Conservation (phyloP, 2,113 vertebrate genomes). For the Calidris pugnax region DNA sequence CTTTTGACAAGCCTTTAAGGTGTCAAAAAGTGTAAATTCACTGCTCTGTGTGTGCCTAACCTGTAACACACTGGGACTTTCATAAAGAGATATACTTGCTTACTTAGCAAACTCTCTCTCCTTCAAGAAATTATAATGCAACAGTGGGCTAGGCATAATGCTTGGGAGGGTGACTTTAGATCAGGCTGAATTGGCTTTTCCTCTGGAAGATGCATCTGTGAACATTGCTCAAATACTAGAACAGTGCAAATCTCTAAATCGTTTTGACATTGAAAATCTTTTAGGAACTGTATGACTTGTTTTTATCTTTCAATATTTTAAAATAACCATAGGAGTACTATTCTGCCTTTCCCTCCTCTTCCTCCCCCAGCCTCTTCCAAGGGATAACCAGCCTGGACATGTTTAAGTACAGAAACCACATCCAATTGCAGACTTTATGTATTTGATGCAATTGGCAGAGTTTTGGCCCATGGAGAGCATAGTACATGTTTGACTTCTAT, state of each 20-base stretch:
- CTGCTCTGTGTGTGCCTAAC: not conserved
- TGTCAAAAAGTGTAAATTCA: slow-evolving; percentile 32
- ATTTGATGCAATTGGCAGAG: not conserved
- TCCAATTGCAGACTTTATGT: not conserved
- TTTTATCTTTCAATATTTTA: not conserved
- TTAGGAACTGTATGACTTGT: not conserved
- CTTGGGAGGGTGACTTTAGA: not conserved
- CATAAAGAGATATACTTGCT: not conserved
- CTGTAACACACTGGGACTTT: not conserved
- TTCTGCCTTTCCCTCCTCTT: not conserved
- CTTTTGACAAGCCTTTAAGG: slow-evolving; percentile 50
- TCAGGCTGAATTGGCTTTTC: not conserved
- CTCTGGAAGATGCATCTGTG: not conserved
- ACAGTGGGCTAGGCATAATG: not conserved
- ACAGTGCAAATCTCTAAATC: not conserved
- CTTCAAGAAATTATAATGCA: not conserved
- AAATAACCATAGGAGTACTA: not conserved
- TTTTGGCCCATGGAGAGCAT: not conserved
- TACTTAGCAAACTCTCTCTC: slow-evolving; percentile 13
- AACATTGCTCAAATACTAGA: not conserved
- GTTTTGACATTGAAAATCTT: not conserved
- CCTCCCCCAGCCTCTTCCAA: not conserved
- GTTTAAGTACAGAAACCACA: not conserved
- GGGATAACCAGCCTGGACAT: not conserved
- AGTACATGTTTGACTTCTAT: not conserved